These are phyloP conservation scores for Temnothorax nylanderi DNA, from an alignment of 1,140 invertebrate species.

Conservation along the genomic window DNA sequence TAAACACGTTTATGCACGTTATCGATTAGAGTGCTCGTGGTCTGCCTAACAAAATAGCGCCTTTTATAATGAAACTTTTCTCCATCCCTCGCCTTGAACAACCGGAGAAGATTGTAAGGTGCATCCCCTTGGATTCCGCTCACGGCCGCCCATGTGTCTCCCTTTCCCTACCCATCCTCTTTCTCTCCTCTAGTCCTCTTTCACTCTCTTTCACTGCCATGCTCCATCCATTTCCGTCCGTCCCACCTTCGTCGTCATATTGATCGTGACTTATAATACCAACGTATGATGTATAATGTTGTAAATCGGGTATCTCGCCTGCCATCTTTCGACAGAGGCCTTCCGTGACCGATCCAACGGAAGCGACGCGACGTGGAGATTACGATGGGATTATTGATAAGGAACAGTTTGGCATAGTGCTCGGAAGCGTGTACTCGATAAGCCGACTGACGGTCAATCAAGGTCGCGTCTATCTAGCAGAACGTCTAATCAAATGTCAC, in stretches of 20 bases:
- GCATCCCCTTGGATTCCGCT: slow-evolving; percentile 20
- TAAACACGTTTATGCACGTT: slow-evolving; percentile 3
- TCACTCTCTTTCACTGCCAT: not conserved
- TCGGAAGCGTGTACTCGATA: slow-evolving; percentile 18
- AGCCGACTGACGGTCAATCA: slow-evolving; percentile 30
- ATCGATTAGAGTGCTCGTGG: slow-evolving; percentile 16
- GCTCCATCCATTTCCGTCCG: slow-evolving; percentile 29
- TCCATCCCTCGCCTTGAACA: not conserved
- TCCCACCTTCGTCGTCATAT: slow-evolving; percentile 28
- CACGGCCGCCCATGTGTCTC: slow-evolving; percentile 19
- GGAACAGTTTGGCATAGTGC: slow-evolving; percentile 6
- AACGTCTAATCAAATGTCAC: not conserved
- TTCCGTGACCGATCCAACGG: slow-evolving; percentile 35
- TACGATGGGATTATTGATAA: slow-evolving; percentile 52
- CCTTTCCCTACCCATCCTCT: not conserved
- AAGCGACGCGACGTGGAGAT: not conserved
- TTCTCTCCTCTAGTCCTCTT: not conserved
- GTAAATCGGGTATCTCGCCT: slow-evolving; percentile 38
- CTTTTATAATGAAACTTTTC: slow-evolving; percentile 30
- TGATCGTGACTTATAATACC: slow-evolving; percentile 56
- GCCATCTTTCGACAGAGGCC: slow-evolving; percentile 17
- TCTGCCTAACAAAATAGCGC: slow-evolving; percentile 11
- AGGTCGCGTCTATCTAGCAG: not conserved
- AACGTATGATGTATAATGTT: slow-evolving; percentile 30
- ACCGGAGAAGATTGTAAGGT: not conserved